Evolutionary conservation across 2,888 invertebrate genomes (phyloP), one percentile per base, ranked within the genome.

Genomic region (Drosophila sordidula): DNA sequence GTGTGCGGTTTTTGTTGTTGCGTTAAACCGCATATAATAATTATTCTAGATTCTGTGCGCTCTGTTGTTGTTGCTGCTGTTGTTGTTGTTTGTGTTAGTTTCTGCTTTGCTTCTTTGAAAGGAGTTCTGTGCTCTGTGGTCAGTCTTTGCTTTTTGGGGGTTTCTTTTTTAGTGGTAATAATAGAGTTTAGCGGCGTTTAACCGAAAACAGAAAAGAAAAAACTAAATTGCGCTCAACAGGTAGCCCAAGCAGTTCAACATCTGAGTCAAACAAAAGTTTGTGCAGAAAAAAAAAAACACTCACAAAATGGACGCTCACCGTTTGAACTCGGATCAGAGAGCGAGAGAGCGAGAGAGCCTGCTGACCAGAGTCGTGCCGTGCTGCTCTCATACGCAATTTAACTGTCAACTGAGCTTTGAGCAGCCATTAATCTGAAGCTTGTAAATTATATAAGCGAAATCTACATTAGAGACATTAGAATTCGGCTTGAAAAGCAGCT

Each of bases 11-110:
- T 6, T 46, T 70, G 55, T 47, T 54, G 46, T 62, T 59, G 78
- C 56, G 61, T 63, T 54, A 58, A 73, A 66, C 69, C 69, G 59
- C 74, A 74, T 86, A 82, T 79, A 79, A 86, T 85, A 88, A 87
- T 82, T 78, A 83, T 83, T 87, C 67, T 85, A 87, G 61, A 87
- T 78, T 80, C 80, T 58, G 52, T 51, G 49, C 54, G 9, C 52
- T 29, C 52, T 50, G 32, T 44, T 39, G 44, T 42, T 50, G 26
- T 45, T 29, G 18, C 2, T 18, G 18, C 18, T 18, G 18, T 2
- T 18, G 18, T 2, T 54, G 38, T 54, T 51, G 45, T 57, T 47
- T 62, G 49, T 41, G 25, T 54, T 62, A 16, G 62, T 39, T 39
- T 41, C n/a, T 52, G 55, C 11, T 67, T 70, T 44, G 38, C 44